Conservation (phyloP, 2,797 vertebrate genomes). For the Adrianichthys oophorus region DNA sequence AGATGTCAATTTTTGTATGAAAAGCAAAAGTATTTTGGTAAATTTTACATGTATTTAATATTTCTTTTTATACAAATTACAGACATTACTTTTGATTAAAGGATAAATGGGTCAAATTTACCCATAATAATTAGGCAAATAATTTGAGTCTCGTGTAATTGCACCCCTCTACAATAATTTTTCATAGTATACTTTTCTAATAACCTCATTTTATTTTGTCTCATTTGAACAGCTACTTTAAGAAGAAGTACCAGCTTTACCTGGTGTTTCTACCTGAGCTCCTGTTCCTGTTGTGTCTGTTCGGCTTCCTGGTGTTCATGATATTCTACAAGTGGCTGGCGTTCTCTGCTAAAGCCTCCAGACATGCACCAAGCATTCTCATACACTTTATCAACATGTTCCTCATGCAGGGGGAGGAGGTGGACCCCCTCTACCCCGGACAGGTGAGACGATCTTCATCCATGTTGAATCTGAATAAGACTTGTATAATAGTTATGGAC, state of each 20-base stretch:
- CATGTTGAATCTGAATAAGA: background rate
- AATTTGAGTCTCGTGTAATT: no score
- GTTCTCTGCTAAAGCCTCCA: slow-evolving; percentile 79
- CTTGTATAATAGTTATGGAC: background rate
- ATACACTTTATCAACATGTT: slow-evolving; percentile 99
- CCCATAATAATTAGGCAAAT: no score
- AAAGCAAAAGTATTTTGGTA: no score
- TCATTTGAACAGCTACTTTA: slow-evolving; percentile 83
- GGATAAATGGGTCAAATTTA: no score
- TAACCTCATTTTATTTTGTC: slow-evolving; percentile 5
- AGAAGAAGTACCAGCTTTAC: slow-evolving; percentile 86
- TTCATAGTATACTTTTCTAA: no score
- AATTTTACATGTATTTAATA: no score
- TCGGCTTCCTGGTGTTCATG: slow-evolving; percentile 96
- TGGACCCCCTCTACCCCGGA: slow-evolving; percentile 79
- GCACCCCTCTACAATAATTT: no score
- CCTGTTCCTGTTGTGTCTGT: slow-evolving; percentile 91
- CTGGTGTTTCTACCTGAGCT: slow-evolving; percentile 93
- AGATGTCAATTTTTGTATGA: no score
- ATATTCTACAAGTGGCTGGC: slow-evolving; percentile 93
- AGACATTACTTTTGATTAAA: no score
- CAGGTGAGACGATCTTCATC: slow-evolving; percentile 78
- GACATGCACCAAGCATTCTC: slow-evolving; percentile 89
- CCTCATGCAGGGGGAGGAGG: slow-evolving; percentile 78
- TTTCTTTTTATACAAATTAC: no score